phyloP scores from a whole-genome alignment of 1,140 invertebrate genomes.

The Leptoteleia sp. region DNA sequence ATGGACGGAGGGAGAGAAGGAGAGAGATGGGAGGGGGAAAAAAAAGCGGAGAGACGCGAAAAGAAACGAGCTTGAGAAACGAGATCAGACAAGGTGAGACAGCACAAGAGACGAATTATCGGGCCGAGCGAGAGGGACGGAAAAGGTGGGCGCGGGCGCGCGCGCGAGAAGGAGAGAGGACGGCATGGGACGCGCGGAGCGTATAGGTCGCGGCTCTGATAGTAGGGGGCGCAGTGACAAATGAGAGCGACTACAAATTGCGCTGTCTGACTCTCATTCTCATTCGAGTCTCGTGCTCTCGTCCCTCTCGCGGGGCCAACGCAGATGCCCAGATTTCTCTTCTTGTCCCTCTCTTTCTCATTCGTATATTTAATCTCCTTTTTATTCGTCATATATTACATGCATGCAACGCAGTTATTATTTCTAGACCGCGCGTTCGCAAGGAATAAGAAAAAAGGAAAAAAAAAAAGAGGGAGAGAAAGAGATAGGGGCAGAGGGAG shows the following conservation, averaged over 20 bases:
- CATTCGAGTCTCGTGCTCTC: constrained; percentile 66
- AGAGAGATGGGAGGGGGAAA: too few species aligned
- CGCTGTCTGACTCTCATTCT: constrained; percentile 68
- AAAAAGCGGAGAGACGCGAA: too few species aligned
- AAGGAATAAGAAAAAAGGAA: too few species aligned
- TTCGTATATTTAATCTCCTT: constrained; percentile 64
- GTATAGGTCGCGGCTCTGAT: constrained; percentile 64
- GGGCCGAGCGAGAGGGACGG: constrained; percentile 22
- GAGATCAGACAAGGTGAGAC: constrained; percentile 65
- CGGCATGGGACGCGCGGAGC: constrained; percentile 36
- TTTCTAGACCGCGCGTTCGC: constrained; percentile 55
- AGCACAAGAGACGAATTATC: constrained; percentile 57
- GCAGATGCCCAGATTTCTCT: constrained; percentile 61
- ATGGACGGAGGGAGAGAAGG: background rate
- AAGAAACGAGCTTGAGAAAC: constrained; percentile 50
- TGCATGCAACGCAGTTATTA: constrained; percentile 64
- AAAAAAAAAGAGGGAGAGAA: too few species aligned
- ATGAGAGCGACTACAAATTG: constrained; percentile 70
- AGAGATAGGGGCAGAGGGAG: too few species aligned
- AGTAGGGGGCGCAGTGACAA: constrained; percentile 68
- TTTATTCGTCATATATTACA: constrained; percentile 62
- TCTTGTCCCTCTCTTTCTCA: constrained; percentile 53
- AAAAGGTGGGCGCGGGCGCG: constrained; percentile 25
- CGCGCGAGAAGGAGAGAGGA: too few species aligned
- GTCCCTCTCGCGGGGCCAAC: constrained; percentile 61